Evolutionary conservation across 1,140 invertebrate species (phyloP).

Genomic region (Phymastichus coffea): DNA sequence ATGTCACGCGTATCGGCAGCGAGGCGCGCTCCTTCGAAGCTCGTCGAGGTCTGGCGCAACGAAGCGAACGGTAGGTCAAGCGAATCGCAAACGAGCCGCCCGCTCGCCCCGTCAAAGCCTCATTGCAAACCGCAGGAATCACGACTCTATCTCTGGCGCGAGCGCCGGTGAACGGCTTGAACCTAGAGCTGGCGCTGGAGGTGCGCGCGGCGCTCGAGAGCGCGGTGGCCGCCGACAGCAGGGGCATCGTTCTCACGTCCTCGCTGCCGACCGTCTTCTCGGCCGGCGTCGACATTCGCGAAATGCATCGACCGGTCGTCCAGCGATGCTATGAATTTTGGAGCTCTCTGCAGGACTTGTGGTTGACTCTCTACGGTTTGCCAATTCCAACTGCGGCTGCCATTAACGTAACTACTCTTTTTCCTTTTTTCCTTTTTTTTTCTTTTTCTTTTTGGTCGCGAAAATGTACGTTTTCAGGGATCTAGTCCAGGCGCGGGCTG

Average conservation of each 20-base stretch:
- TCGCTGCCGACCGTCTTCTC: conserved; percentile 73
- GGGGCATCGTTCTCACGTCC: conserved; percentile 78
- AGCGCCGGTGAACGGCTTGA: conserved; percentile 80
- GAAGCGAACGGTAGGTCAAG: neutral
- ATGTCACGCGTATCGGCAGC: neutral
- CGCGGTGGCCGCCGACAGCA: conserved; percentile 65
- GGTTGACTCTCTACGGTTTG: conserved; percentile 74
- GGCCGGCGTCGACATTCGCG: conserved; percentile 80
- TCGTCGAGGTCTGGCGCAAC: neutral
- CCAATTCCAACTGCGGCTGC: conserved; percentile 73
- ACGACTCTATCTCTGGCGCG: conserved; percentile 72
- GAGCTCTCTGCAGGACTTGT: conserved; percentile 74
- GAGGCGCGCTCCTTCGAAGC: neutral
- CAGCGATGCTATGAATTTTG: conserved; percentile 72
- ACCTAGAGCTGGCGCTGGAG: conserved; percentile 57
- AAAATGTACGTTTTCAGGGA: neutral
- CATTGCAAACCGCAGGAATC: conserved; percentile 64
- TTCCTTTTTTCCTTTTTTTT: conserved; percentile 7
- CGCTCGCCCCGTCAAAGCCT: too few species aligned
- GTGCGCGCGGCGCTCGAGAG: conserved; percentile 66
- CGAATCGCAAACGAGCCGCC: neutral
- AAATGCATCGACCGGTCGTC: conserved; percentile 79
- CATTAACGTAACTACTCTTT: conserved; percentile 70
- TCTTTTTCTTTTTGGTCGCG: conserved; percentile 64
- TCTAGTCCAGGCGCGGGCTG: neutral